Evolutionary conservation across 2,888 invertebrate genomes (phyloP).

Genomic region (Eristalinus aeneus): DNA sequence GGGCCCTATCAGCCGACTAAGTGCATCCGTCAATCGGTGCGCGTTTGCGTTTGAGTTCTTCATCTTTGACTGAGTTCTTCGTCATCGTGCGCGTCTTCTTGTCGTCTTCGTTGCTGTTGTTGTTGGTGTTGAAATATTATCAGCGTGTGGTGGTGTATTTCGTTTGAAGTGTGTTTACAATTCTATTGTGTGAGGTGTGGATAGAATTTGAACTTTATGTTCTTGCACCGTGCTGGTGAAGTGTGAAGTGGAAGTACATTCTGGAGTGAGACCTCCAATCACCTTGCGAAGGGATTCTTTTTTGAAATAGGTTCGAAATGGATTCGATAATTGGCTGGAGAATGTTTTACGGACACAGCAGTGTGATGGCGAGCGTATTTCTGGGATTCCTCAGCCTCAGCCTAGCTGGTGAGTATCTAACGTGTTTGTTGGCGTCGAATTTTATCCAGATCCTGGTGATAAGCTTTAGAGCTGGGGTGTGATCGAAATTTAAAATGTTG

Average conservation of each 20-base stretch:
- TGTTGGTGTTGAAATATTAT: background rate
- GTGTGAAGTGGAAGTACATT: conserved; percentile 5
- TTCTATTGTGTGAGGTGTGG: background rate
- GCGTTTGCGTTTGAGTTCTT: conserved; percentile 6
- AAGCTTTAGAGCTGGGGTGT: too few relatives aligned
- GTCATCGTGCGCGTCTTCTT: background rate
- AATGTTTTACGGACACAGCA: conserved; percentile 34
- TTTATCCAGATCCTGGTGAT: too few relatives aligned
- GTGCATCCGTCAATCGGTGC: conserved; percentile 57
- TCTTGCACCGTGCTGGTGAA: background rate
- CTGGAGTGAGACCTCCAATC: background rate
- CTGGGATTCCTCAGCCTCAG: conserved; percentile 46
- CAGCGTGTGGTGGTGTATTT: background rate
- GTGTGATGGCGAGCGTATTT: conserved; percentile 1
- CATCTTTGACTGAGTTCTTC: background rate
- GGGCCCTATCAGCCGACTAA: conserved; percentile 7
- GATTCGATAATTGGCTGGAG: conserved; percentile 32
- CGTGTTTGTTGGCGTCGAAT: background rate
- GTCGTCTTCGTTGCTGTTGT: background rate
- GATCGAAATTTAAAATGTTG: too few relatives aligned
- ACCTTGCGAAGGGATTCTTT: conserved; percentile 6
- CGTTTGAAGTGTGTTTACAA: background rate
- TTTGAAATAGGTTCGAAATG: conserved; percentile 27
- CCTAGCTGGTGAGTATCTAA: conserved; percentile 38
- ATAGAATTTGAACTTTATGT: background rate